phyloP scores from a whole-genome alignment of 2,888 invertebrate species.

The Allygus modestus region DNA sequence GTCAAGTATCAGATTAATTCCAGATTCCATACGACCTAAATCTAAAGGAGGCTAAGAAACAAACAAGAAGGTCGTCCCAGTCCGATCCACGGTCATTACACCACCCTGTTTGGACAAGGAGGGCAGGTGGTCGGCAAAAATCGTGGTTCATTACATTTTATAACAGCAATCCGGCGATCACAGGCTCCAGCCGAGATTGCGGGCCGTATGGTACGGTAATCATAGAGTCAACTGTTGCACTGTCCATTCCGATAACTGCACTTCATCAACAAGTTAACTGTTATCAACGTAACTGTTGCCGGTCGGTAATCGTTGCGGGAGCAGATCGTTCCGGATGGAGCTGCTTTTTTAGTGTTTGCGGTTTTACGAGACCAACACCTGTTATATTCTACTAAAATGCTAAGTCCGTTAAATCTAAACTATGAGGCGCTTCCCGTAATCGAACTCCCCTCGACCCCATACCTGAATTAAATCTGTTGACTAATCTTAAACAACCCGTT shows the following conservation, averaged over 20 bases:
- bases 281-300: background rate
- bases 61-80: conserved; percentile 5
- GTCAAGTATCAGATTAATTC: background rate
- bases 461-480: too few relatives aligned
- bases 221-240: background rate
- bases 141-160: conserved; percentile 49
- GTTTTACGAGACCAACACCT: too few relatives aligned
- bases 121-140: conserved; percentile 32
- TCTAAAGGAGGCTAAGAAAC: conserved; percentile 7
- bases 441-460: too few relatives aligned
- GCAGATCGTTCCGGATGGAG: too few relatives aligned
- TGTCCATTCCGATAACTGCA: background rate
- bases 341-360: too few relatives aligned
- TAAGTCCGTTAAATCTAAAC: too few relatives aligned
- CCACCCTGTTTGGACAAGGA: background rate
- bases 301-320: background rate
- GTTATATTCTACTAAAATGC: too few relatives aligned
- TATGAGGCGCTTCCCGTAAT: too few relatives aligned
- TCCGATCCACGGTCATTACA: background rate
- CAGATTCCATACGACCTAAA: background rate
- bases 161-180: conserved; percentile 18
- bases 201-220: conserved; percentile 18
- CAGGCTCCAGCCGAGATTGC: background rate
- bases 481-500: too few relatives aligned
- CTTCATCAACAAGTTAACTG: background rate